Evolutionary conservation across 2,888 invertebrate genomes (phyloP).

Genomic region (Yponomeuta malinellus): DNA sequence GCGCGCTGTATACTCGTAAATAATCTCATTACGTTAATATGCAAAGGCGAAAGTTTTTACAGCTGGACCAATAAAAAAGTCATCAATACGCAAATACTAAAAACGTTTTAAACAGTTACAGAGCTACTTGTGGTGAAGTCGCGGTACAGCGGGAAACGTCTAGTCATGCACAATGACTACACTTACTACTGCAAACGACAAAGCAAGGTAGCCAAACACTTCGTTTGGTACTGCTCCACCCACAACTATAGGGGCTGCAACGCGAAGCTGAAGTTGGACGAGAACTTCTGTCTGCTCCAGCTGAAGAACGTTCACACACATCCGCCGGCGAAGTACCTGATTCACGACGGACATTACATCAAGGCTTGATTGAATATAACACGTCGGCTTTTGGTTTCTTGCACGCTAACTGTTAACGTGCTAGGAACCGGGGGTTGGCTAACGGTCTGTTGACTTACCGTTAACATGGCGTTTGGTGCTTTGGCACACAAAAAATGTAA

Average conservation of each 20-base stretch:
- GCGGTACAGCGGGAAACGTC: conserved; percentile 51
- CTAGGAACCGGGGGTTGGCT: too few relatives aligned
- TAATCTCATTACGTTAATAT: too few relatives aligned
- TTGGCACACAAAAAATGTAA: too few relatives aligned
- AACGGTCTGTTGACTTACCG: too few relatives aligned
- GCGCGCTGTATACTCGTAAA: too few relatives aligned
- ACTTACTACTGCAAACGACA: conserved; percentile 61
- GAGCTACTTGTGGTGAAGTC: conserved; percentile 48
- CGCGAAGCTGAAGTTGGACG: conserved; percentile 50
- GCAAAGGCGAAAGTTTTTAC: too few relatives aligned
- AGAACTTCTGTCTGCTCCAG: conserved; percentile 38
- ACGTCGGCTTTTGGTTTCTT: too few relatives aligned
- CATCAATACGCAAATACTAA: neutral
- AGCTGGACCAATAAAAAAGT: too few relatives aligned
- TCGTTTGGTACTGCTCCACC: conserved; percentile 62
- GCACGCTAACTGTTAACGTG: too few relatives aligned
- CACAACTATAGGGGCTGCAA: conserved; percentile 61
- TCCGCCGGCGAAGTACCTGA: conserved; percentile 48
- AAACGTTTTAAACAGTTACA: neutral
- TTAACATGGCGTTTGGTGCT: too few relatives aligned
- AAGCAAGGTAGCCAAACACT: conserved; percentile 48
- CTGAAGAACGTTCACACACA: conserved; percentile 16
- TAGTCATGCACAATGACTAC: conserved; percentile 55
- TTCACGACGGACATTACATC: conserved; percentile 51
- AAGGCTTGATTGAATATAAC: conserved; percentile 14